Evolutionary conservation across 2,113 vertebrate species (phyloP), one percentile per base, ranked within the genome.

Genomic region (Apaloderma vittatum): DNA sequence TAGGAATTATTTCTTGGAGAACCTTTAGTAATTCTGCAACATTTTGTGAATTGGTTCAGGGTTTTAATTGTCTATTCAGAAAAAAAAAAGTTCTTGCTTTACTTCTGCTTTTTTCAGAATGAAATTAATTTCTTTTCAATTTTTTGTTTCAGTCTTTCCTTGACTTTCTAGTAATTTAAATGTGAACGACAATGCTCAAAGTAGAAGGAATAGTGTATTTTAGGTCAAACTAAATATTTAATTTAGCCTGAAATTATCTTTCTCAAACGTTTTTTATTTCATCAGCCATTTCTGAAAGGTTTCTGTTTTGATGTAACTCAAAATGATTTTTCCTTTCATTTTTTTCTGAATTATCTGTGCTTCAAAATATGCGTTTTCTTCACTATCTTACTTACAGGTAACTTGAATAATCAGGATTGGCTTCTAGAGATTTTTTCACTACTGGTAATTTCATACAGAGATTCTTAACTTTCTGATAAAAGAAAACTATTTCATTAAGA

Each of bases 401-500:
- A 51, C 51, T 62, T 52, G 30, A 75, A 75, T 46, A 94, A 79
- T 22, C 11, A 63, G n/a, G 30, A 72, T 9, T 40, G 82, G 24
- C 30, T 76, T 91, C 79, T 32, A 48, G 51, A 81, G 21, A 29
- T 52, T 19, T 73, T 91, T 76, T 88, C 29, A 71, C 70, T 48
- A 13, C 34, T 40, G 49, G 23, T 73, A 62, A 83, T 70, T 90
- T 79, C 83, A 70, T 51, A 17, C 16, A 73, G 67, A 68, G 36
- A 63, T 62, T 89, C 49, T 75, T 82, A 75, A 76, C 12, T 62
- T 88, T 70, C 67, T 90, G 15, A 34, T 90, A 46, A 80, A 80
- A 91, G 8, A 88, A 86, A 83, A 92, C 79, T 92, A 87, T 87
- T 90, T 40, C 40, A 12, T 40, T 86, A 45, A 57, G 49, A 71